These are phyloP conservation scores for Naso thynnoides DNA, from an alignment of 2,797 vertebrate genomes.

Conservation along the genomic window DNA sequence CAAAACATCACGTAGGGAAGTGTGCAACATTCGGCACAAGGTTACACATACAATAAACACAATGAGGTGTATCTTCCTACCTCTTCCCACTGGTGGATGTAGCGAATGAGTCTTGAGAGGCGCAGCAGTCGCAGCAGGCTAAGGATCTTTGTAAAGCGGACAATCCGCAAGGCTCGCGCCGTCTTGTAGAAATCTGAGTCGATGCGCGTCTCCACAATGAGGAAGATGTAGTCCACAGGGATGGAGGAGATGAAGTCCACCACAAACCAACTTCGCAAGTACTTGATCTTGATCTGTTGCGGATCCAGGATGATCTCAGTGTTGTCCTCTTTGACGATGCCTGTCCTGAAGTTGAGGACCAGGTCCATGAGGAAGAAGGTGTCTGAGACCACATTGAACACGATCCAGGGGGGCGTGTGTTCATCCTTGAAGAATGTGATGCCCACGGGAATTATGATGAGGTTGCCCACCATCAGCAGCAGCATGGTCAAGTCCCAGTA, in stretches of 20 bases:
- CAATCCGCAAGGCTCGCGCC: conserved; percentile 95
- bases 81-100: conserved; percentile 99
- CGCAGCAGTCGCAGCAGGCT: conserved; percentile 94
- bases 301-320: conserved; percentile 98
- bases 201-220: conserved; percentile 98
- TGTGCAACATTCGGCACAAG: conserved; percentile 7
- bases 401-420: conserved; percentile 98
- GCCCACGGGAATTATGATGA: conserved; percentile 99
- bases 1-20: conserved; percentile 3
- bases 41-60: conserved; percentile 12
- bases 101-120: conserved; percentile 97
- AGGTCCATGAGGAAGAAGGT: conserved; percentile 99
- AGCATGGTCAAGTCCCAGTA: conserved; percentile 99
- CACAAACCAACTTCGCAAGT: conserved; percentile 98
- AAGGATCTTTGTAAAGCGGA: conserved; percentile 99
- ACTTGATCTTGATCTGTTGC: conserved; percentile 97
- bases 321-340: conserved; percentile 99
- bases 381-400: conserved; percentile 99
- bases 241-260: conserved; percentile 99
- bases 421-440: conserved; percentile 99
- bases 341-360: conserved; percentile 98
- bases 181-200: conserved; percentile 99
- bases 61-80: conserved; percentile 74
- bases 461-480: conserved; percentile 98
- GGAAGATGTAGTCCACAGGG: conserved; percentile 99